phyloP scores from a whole-genome alignment of 2,113 vertebrate genomes.

The Nothoprocta pentlandii region DNA sequence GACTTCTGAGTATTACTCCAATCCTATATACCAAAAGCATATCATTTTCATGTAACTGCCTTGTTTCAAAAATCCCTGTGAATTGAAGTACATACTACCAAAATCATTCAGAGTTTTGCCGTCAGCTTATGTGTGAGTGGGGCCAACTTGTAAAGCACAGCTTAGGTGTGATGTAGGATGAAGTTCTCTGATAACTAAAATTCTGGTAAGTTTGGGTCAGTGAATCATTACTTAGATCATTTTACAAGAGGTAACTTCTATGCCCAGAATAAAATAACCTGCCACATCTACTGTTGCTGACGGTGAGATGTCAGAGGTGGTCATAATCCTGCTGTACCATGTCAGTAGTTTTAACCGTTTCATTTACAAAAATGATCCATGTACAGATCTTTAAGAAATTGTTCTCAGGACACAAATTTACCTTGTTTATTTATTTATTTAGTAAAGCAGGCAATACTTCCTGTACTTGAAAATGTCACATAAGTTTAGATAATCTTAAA shows the following conservation, averaged over 20 bases:
- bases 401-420: not conserved
- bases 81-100: not conserved
- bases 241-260: not conserved
- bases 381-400: not conserved
- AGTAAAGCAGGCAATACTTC: not conserved
- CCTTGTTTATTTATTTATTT: not conserved
- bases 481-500: not conserved
- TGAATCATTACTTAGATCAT: not conserved
- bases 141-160: not conserved
- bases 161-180: not conserved
- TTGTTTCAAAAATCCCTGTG: not conserved
- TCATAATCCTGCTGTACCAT: not conserved
- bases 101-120: not conserved
- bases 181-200: not conserved
- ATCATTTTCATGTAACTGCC: not conserved
- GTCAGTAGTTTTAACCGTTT: not conserved
- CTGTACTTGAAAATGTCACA: not conserved
- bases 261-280: accelerated
- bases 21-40: not conserved
- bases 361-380: not conserved
- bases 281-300: accelerated
- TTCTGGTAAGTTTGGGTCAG: not conserved
- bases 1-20: not conserved
- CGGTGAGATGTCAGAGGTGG: not conserved
- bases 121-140: not conserved